Percentiles rank a stretch among this genome's conserved stretches.
Conservation (phyloP, 2,797 vertebrate genomes). For the Anguilla obscura region DNA sequence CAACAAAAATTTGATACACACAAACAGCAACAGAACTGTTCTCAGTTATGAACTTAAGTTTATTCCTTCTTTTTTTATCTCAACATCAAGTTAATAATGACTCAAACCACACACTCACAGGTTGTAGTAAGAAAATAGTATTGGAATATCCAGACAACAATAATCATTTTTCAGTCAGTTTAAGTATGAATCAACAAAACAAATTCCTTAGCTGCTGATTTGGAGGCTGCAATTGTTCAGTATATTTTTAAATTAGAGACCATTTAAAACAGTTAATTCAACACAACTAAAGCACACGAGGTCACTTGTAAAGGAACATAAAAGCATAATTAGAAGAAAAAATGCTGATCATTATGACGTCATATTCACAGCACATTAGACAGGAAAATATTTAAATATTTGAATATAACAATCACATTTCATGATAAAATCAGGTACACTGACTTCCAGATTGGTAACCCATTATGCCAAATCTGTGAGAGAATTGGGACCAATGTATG, state of each 20-base stretch:
- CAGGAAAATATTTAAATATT: background rate
- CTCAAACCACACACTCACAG: slow-evolving; percentile 4
- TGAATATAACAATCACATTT: background rate
- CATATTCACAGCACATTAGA: background rate
- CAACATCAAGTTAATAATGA: background rate
- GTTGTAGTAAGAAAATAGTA: background rate
- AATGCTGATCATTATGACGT: background rate
- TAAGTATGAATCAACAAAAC: background rate
- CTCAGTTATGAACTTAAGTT: background rate
- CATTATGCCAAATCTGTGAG: background rate
- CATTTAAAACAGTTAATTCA: background rate
- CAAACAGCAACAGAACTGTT: background rate
- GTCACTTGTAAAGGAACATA: background rate
- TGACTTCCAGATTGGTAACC: background rate
- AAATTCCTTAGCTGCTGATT: background rate
- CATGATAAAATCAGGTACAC: background rate
- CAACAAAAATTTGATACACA: background rate
- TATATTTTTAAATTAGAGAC: background rate
- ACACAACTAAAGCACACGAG: background rate
- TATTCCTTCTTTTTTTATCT: background rate
- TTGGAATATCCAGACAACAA: background rate
- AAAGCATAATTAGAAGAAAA: background rate
- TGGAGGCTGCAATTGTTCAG: background rate
- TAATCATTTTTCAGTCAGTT: background rate
- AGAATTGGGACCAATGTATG: background rate